A percentile compares a stretch with the other conserved stretches of the same genome.
These are phyloP conservation scores for Cettia cetti DNA, from an alignment of 2,113 vertebrate genomes.

Conservation along the genomic window DNA sequence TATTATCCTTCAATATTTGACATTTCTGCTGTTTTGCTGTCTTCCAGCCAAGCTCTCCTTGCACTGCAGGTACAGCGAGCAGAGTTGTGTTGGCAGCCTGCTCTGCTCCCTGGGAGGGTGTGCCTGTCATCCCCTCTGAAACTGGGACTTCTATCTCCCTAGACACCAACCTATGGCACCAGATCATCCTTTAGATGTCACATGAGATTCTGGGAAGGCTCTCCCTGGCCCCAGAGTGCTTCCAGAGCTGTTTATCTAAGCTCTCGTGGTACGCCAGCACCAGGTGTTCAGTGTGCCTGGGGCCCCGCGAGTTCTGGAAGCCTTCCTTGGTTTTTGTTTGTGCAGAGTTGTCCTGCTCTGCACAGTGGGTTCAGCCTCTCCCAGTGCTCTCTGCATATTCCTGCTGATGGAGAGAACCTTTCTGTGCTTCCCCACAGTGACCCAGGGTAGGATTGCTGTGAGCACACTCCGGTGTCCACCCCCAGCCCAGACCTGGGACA, in stretches of 20 bases:
- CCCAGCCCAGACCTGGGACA: background rate
- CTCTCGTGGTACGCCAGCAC: background rate
- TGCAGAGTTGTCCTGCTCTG: background rate
- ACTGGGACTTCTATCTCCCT: background rate
- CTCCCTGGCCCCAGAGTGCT: background rate
- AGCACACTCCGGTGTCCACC: background rate
- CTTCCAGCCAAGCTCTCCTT: background rate
- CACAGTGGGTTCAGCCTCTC: background rate
- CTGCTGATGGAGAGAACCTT: background rate
- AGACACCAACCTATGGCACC: background rate
- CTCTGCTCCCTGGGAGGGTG: background rate
- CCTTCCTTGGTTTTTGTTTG: constrained; percentile 27
- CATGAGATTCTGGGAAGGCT: background rate
- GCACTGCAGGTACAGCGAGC: background rate
- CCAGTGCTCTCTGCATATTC: background rate
- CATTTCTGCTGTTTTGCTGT: background rate
- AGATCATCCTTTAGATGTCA: background rate
- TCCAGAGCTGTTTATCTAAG: constrained; percentile 21
- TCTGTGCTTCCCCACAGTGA: background rate
- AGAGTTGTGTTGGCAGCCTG: background rate
- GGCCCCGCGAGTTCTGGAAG: constrained; percentile 32
- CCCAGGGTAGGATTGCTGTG: fast-evolving
- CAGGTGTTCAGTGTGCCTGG: constrained; percentile 39
- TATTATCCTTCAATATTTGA: background rate
- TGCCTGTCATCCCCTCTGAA: background rate